Conservation (phyloP, 1,140 invertebrate genomes). For the Drosophila suzukii region DNA sequence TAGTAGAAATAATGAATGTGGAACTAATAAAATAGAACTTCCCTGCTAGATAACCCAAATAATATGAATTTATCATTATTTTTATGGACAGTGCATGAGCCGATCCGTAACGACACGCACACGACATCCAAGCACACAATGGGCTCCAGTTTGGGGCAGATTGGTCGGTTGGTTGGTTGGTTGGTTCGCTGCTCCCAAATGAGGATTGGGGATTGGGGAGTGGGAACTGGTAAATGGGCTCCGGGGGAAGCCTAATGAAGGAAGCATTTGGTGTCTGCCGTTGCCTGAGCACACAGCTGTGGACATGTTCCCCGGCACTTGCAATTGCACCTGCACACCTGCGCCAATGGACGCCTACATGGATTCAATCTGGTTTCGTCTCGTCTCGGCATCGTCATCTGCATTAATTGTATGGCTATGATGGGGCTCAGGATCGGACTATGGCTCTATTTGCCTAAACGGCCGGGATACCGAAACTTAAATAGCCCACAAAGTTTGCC, state of each 20-base stretch:
- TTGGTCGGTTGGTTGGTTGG: constrained; percentile 4
- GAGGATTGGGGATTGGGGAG: not conserved
- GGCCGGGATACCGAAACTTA: constrained; percentile 48
- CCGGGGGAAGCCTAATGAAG: constrained; percentile 54
- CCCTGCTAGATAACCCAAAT: not conserved
- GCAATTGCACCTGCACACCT: constrained; percentile 42
- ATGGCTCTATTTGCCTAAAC: constrained; percentile 66
- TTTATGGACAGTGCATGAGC: constrained; percentile 24
- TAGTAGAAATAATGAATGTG: no score
- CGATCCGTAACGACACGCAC: constrained; percentile 32
- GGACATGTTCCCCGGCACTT: constrained; percentile 8
- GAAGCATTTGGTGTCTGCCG: constrained; percentile 44
- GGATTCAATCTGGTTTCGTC: constrained; percentile 44
- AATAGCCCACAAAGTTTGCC: constrained; percentile 45
- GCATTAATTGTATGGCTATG: constrained; percentile 70
- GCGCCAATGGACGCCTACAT: constrained; percentile 32
- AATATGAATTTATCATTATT: no score
- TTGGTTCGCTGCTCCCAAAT: constrained; percentile 1
- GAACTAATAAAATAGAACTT: no score
- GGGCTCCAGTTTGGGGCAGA: constrained; percentile 15
- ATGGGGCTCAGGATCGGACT: constrained; percentile 9
- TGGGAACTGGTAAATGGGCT: constrained; percentile 15
- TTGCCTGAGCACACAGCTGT: constrained; percentile 26
- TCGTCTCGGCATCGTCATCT: constrained; percentile 48
- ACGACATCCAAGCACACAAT: constrained; percentile 26